A percentile compares a stretch with the other conserved stretches of the same genome.
phyloP scores from a whole-genome alignment of 2,888 invertebrate species.

The Thymelicus acteon region DNA sequence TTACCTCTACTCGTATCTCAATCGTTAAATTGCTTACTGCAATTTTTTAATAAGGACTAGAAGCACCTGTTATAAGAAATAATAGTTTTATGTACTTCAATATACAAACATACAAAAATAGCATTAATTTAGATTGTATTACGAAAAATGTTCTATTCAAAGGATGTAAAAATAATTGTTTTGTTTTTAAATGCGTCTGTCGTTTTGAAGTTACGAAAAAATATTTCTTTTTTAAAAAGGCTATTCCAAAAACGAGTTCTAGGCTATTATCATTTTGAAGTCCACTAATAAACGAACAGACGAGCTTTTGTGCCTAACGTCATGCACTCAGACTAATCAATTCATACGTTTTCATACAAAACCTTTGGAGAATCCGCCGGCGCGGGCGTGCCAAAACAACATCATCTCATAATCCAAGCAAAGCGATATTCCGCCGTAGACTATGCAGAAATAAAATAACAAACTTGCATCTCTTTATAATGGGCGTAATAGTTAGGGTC shows the following conservation, averaged over 20 bases:
- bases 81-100: no score
- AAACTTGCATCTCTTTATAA: slow-evolving; percentile 35
- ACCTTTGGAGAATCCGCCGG: slow-evolving; percentile 18
- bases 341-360: slow-evolving; percentile 35
- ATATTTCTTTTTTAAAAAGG: slow-evolving; percentile 8
- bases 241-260: slow-evolving; percentile 10
- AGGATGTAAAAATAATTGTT: background rate
- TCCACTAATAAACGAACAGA: slow-evolving; percentile 24
- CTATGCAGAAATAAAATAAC: slow-evolving; percentile 37
- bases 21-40: no score
- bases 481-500: slow-evolving; percentile 15
- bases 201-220: slow-evolving; percentile 17
- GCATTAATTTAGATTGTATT: no score
- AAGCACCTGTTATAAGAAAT: no score
- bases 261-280: slow-evolving; percentile 25
- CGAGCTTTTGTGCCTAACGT: slow-evolving; percentile 25
- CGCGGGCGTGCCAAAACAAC: slow-evolving; percentile 33
- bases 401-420: slow-evolving; percentile 35
- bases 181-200: slow-evolving; percentile 13
- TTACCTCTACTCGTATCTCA: no score
- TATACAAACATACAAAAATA: no score
- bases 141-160: no score
- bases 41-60: no score
- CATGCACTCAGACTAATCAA: slow-evolving; percentile 38
- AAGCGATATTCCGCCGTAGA: slow-evolving; percentile 34